phyloP scores from a whole-genome alignment of 2,888 invertebrate genomes.

The Pardosa pseudoannulata region DNA sequence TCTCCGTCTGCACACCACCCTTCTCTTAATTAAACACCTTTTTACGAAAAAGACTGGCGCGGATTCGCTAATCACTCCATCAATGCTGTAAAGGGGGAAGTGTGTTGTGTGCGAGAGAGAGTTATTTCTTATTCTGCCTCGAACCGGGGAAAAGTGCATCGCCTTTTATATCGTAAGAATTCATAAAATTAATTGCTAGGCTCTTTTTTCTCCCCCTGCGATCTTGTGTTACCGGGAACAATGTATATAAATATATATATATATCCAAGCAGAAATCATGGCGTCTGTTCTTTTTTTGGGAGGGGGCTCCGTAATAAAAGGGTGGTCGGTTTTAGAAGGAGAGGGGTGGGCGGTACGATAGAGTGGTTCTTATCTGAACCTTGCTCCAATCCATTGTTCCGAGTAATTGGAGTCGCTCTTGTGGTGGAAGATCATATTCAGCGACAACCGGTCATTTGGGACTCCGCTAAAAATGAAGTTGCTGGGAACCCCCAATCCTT shows the following conservation, averaged over 20 bases:
- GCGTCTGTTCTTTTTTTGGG: too few species aligned
- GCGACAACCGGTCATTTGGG: conserved; percentile 55
- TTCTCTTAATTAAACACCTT: conserved; percentile 5
- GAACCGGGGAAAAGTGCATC: neutral
- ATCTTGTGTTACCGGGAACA: neutral
- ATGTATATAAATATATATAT: neutral
- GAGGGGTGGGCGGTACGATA: neutral
- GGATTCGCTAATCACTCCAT: neutral
- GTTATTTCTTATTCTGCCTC: neutral
- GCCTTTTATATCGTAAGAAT: neutral
- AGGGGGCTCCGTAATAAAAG: conserved; percentile 31
- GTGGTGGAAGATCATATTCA: conserved; percentile 16
- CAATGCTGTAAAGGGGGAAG: too few species aligned
- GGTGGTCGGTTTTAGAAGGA: too few species aligned
- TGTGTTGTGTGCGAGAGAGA: neutral
- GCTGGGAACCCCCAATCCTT: neutral
- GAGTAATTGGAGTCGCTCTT: conserved; percentile 44
- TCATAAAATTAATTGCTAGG: neutral
- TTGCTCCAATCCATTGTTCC: conserved; percentile 52
- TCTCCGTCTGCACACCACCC: neutral
- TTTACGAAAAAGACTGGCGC: neutral
- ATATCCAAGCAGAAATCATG: neutral
- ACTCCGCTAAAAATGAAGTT: neutral
- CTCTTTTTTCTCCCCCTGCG: neutral
- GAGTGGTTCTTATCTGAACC: neutral